These are phyloP conservation scores for Osmerus eperlanus DNA, from an alignment of 2,113 vertebrate species.

Conservation along the genomic window DNA sequence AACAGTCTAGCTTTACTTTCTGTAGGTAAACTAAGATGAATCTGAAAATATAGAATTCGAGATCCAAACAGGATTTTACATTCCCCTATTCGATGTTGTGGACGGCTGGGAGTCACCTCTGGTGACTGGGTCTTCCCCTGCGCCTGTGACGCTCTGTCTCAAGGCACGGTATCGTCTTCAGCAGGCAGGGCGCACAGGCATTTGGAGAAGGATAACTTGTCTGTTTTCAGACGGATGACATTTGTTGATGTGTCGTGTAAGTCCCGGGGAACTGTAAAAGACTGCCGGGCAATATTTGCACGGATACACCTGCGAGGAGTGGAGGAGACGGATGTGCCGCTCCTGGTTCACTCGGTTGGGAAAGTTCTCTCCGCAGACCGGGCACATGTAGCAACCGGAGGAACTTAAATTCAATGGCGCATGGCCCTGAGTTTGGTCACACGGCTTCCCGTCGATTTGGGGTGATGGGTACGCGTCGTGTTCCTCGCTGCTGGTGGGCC, in stretches of 20 bases:
- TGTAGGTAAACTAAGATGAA: constrained; percentile 35
- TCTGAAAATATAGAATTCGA: constrained; percentile 41
- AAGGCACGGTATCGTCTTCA: constrained; percentile 29
- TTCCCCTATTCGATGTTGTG: constrained; percentile 7
- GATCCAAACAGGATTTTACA: constrained; percentile 20
- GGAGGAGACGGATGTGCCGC: constrained; percentile 86
- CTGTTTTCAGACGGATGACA: constrained; percentile 93
- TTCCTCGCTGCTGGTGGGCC: constrained; percentile 31
- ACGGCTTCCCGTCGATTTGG: constrained; percentile 38
- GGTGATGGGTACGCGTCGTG: constrained; percentile 40
- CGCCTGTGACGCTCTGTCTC: constrained; percentile 1
- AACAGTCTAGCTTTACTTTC: constrained; percentile 59
- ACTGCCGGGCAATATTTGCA: constrained; percentile 93
- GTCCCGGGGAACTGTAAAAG: constrained; percentile 91
- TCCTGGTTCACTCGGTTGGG: constrained; percentile 81
- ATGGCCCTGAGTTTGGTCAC: constrained; percentile 51
- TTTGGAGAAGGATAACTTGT: constrained; percentile 90
- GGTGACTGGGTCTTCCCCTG: constrained; percentile 1
- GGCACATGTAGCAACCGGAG: constrained; percentile 77
- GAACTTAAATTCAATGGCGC: constrained; percentile 67
- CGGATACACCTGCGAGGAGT: constrained; percentile 84
- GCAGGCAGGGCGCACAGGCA: constrained; percentile 89
- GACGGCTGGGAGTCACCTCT: background rate
- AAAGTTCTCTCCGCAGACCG: constrained; percentile 86
- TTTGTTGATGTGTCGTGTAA: constrained; percentile 93